phyloP scores from a whole-genome alignment of 2,888 invertebrate genomes.

The Osmoderma eremita region DNA sequence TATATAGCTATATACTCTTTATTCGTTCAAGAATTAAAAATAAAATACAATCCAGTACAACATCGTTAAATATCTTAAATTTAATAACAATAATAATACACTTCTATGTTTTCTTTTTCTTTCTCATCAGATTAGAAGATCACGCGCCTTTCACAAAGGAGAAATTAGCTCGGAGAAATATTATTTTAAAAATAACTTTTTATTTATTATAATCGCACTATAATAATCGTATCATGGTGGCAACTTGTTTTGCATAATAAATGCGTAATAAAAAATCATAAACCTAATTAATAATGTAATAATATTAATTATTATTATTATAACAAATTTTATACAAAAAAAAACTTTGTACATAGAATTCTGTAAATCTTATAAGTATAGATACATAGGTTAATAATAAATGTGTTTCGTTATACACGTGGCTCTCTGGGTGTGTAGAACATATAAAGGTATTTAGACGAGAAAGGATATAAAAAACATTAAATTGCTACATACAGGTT shows the following conservation, averaged over 20 bases:
- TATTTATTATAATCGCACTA: slow-evolving; percentile 18
- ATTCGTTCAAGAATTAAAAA: slow-evolving; percentile 52
- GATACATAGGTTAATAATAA: slow-evolving; percentile 5
- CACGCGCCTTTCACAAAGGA: slow-evolving; percentile 46
- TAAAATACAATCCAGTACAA: slow-evolving; percentile 61
- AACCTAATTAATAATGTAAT: slow-evolving; percentile 25
- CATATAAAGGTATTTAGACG: no score
- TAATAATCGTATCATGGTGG: no score
- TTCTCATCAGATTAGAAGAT: slow-evolving; percentile 39
- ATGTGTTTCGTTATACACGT: neutral
- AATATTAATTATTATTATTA: slow-evolving; percentile 18
- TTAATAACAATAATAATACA: slow-evolving; percentile 50
- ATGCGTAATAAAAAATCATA: slow-evolving; percentile 36
- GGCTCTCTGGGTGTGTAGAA: neutral
- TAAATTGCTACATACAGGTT: slow-evolving; percentile 19
- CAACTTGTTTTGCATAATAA: no score
- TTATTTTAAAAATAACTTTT: slow-evolving; percentile 42
- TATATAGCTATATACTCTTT: slow-evolving; percentile 39
- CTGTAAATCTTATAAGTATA: slow-evolving; percentile 9
- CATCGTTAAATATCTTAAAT: slow-evolving; percentile 61
- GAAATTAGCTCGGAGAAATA: slow-evolving; percentile 40
- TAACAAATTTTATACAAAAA: slow-evolving; percentile 38
- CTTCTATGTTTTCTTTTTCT: slow-evolving; percentile 37
- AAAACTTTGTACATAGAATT: slow-evolving; percentile 35
- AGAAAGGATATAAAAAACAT: slow-evolving; percentile 3